Percentiles rank a stretch among this genome's conserved stretches.
Evolutionary conservation across 2,797 vertebrate species (phyloP).

Genomic region (Diglossa cyanea): DNA sequence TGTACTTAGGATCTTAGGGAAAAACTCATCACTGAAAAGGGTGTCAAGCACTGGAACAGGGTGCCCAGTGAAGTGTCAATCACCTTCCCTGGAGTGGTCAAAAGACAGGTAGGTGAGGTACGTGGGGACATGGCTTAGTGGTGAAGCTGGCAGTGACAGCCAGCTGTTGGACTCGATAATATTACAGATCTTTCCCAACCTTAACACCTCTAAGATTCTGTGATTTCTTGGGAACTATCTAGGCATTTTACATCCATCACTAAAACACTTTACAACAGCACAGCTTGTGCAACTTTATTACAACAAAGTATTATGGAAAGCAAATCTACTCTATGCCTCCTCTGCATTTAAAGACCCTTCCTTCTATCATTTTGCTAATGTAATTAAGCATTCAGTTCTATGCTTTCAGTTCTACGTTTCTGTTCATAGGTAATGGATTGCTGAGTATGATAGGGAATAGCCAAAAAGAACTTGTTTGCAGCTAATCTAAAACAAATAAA

Average conservation of each 20-base stretch:
- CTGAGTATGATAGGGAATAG: neutral
- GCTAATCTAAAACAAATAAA: neutral
- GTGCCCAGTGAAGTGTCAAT: neutral
- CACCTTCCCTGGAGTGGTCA: neutral
- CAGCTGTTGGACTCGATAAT: rapidly evolving
- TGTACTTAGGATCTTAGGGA: neutral
- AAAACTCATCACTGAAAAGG: neutral
- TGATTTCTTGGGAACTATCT: neutral
- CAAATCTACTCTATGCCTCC: neutral
- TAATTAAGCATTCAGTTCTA: neutral
- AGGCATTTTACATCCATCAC: neutral
- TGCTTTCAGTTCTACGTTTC: neutral
- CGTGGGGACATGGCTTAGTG: neutral
- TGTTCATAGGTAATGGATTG: neutral
- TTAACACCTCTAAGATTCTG: neutral
- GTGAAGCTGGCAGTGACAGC: neutral
- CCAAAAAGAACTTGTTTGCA: neutral
- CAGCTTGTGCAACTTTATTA: neutral
- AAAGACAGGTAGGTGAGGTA: neutral
- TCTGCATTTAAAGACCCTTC: neutral
- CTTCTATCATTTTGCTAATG: neutral
- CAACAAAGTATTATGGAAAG: neutral
- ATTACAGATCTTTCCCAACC: neutral
- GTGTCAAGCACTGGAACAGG: neutral
- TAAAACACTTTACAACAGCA: neutral